These are phyloP conservation scores for Chionomys nivalis DNA, from an alignment of 2,113 vertebrate genomes.

Conservation along the genomic window DNA sequence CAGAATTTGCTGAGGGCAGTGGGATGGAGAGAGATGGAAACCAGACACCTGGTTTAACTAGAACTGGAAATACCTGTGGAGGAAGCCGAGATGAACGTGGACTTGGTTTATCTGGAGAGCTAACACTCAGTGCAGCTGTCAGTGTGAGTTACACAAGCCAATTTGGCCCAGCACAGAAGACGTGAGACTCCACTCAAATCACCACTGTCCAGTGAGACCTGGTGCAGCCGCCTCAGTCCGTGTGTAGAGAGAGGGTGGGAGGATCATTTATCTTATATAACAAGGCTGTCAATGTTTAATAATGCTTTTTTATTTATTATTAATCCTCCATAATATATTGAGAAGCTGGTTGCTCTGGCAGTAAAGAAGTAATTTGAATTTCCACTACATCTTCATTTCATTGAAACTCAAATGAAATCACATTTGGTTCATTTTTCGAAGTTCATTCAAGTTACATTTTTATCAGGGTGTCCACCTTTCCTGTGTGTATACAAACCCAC, in stretches of 20 bases:
- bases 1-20: fast-evolving
- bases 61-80: background rate
- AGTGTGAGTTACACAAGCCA: fast-evolving
- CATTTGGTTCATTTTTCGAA: background rate
- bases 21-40: background rate
- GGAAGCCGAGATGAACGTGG: fast-evolving
- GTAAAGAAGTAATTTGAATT: background rate
- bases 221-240: no score
- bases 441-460: background rate
- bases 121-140: background rate
- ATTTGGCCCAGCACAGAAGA: fast-evolving
- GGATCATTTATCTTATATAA: background rate
- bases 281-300: background rate
- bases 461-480: background rate
- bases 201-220: no score
- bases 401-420: conserved; percentile 18
- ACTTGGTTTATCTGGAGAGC: background rate
- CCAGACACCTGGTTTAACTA: background rate
- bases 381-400: background rate
- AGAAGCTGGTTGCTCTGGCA: background rate
- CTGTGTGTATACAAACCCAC: background rate
- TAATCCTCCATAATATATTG: background rate
- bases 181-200: background rate
- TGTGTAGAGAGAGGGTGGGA: background rate
- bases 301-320: background rate